phyloP scores from a whole-genome alignment of 2,113 vertebrate species.

The Plotosus lineatus region DNA sequence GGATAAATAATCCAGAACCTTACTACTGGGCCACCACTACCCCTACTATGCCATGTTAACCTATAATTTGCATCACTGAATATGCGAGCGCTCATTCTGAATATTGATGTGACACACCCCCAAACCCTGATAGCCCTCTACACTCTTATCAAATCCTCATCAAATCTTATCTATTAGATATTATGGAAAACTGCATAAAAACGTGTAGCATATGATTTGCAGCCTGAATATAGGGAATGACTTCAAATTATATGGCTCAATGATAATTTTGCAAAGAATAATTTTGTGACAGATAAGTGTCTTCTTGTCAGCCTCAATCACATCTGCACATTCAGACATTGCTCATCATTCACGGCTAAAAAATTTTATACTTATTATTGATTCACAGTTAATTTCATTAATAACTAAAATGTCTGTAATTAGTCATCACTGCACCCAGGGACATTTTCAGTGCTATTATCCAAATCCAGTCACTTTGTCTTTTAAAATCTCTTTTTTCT shows the following conservation, averaged over 20 bases:
- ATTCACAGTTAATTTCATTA: constrained; percentile 55
- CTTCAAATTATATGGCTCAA: constrained; percentile 21
- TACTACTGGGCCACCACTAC: too few relatives aligned
- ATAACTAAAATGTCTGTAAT: constrained; percentile 48
- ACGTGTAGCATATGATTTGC: constrained; percentile 25
- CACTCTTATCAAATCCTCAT: constrained; percentile 34
- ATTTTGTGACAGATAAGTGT: constrained; percentile 45
- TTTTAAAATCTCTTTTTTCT: background rate
- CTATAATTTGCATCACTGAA: background rate
- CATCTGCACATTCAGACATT: constrained; percentile 28
- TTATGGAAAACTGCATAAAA: constrained; percentile 17
- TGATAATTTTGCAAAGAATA: constrained; percentile 26
- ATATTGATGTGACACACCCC: background rate
- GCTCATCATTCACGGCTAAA: constrained; percentile 51
- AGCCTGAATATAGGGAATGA: constrained; percentile 26
- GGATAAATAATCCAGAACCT: too few relatives aligned
- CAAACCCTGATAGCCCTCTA: background rate
- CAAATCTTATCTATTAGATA: constrained; percentile 27
- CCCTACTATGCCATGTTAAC: background rate
- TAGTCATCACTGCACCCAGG: constrained; percentile 43
- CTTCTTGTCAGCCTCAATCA: constrained; percentile 33
- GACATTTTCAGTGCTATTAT: constrained; percentile 37
- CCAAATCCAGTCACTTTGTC: background rate
- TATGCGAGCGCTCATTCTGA: background rate
- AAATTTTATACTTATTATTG: constrained; percentile 52